Base-by-base conservation (phyloP, 2,797 vertebrate genomes). In the Pygocentrus nattereri region DNA sequence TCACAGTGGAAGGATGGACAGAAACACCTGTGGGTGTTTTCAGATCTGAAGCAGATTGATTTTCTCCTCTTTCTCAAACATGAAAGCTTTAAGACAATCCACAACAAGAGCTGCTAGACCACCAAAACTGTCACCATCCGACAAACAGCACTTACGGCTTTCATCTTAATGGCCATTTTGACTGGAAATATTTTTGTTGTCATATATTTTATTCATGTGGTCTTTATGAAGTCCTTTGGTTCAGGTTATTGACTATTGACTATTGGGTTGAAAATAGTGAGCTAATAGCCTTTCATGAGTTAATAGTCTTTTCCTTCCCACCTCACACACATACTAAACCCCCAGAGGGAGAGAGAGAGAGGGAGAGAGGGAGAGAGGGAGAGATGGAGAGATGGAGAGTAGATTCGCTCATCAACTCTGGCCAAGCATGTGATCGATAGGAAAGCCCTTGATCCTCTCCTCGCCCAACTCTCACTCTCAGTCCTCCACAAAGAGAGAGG, bases 361-460 rank as follows among this genome's bases (percentile, higher is more conserved):
- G 84, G 34, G 84, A 85, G 62, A 87, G 47, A 80, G 77, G 78
- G 84, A 34, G 85, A 85, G 62, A 87, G 47, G 80, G 76, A 78
- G 34, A 38, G 7, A 38, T 34, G 7, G 7, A 47, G 81, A 85
- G 62, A 87, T 47, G 80, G 77, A 77, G 84, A 34, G 85, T 72
- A 87, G 82, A 76, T 77, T 54, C 75, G 62, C 75, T 84, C 75
- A 44, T 54, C 59, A 47, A 41, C 78, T 86, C 59, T 83, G 82
- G 84, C 83, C 88, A 83, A 88, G 78, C 49, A 80, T 77, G 70
- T 77, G 87, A 89, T 91, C 89, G 83, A 91, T 91, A 88, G 80
- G 65, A 89, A 86, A 89, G 87, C 83, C 85, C 87, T 88, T 89
- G 82, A 89, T 89, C 82, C 82, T 61, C 82, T 75, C 54, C 72